phyloP scores from a whole-genome alignment of 2,888 invertebrate genomes.

The Nysson spinosus region DNA sequence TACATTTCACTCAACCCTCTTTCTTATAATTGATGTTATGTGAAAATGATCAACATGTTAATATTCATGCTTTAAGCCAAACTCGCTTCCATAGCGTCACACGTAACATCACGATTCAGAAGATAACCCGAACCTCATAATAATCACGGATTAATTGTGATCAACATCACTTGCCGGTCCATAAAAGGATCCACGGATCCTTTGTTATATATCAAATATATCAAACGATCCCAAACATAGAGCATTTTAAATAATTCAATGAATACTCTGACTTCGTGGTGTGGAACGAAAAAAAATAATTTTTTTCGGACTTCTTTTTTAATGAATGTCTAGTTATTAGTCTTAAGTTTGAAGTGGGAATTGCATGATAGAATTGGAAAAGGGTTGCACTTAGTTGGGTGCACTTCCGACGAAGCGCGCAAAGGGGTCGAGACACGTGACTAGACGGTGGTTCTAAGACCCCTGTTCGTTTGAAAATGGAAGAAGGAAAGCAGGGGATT shows the following conservation, averaged over 20 bases:
- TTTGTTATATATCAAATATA: not conserved
- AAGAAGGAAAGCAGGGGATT: conserved; percentile 28
- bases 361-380: conserved; percentile 38
- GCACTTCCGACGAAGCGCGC: conserved; percentile 52
- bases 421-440: conserved; percentile 44
- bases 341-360: conserved; percentile 20
- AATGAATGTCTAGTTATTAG: no score
- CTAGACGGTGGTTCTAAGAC: conserved; percentile 18
- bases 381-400: conserved; percentile 44
- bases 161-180: not conserved
- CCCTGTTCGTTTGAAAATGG: conserved; percentile 31
- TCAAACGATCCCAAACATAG: not conserved
- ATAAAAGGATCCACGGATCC: conserved; percentile 9
- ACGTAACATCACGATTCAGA: conserved; percentile 1
- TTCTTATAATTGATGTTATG: not conserved
- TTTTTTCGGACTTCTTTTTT: not conserved
- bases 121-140: not conserved
- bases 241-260: conserved; percentile 10
- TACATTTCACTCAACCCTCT: conserved; percentile 58
- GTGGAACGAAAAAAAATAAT: not conserved
- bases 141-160: conserved; percentile 4
- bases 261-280: not conserved
- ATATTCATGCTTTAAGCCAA: conserved; percentile 1
- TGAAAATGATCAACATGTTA: conserved; percentile 8
- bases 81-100: not conserved